A percentile compares a stretch with the other conserved stretches of the same genome.
Conservation (phyloP, 1,140 invertebrate species). For the Luehdorfia chinensis region DNA sequence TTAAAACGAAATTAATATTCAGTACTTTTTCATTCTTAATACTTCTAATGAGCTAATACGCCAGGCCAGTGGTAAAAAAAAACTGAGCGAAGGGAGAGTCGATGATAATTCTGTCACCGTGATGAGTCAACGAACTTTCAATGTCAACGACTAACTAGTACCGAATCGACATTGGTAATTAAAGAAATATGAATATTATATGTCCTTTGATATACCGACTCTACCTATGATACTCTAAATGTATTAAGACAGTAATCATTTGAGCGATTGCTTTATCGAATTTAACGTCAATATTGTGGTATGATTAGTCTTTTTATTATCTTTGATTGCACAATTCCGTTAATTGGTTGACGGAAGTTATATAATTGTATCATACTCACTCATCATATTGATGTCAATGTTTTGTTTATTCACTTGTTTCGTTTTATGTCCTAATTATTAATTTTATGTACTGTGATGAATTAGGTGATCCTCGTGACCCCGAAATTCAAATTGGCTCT, state of each 20-base stretch:
- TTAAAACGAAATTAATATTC: too few species aligned
- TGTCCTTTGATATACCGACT: constrained; percentile 33
- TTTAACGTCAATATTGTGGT: constrained; percentile 15
- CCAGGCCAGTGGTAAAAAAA: constrained; percentile 27
- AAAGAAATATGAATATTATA: constrained; percentile 37
- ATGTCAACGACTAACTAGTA: constrained; percentile 54
- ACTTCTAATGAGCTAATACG: too few species aligned
- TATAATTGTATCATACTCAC: too few species aligned
- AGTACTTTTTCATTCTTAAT: too few species aligned
- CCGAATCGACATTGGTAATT: constrained; percentile 43
- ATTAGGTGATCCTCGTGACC: too few species aligned
- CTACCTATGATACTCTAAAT: constrained; percentile 18
- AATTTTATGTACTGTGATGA: too few species aligned
- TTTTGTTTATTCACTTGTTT: too few species aligned
- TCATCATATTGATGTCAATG: too few species aligned
- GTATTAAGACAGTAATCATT: constrained; percentile 22
- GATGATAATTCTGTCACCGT: constrained; percentile 43
- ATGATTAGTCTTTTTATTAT: constrained; percentile 16
- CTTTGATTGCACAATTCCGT: constrained; percentile 14
- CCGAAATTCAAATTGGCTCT: too few species aligned
- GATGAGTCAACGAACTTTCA: constrained; percentile 67
- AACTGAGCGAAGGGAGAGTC: constrained; percentile 40
- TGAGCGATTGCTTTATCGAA: constrained; percentile 27
- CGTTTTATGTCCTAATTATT: too few species aligned
- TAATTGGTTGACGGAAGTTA: constrained; percentile 13